Percentiles rank a stretch among this genome's conserved stretches.
These are phyloP conservation scores for Hippoglossus hippoglossus DNA, from an alignment of 2,797 vertebrate species.

Conservation along the genomic window DNA sequence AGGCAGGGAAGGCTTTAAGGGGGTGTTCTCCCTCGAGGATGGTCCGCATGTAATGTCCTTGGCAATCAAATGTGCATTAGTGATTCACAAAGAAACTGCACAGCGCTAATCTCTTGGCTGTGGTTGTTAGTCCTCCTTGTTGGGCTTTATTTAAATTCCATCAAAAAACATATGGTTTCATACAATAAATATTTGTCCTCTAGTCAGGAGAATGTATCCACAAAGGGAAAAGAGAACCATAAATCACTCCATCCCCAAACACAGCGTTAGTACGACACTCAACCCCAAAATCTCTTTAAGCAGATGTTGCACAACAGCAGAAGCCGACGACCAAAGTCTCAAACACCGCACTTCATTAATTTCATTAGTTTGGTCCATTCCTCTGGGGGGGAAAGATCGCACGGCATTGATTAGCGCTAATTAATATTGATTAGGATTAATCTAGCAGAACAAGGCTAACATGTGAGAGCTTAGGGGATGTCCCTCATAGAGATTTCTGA, in stretches of 20 bases:
- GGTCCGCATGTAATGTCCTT: slow-evolving; percentile 42
- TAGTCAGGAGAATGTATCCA: slow-evolving; percentile 26
- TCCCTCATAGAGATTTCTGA: slow-evolving; percentile 39
- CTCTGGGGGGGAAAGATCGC: slow-evolving; percentile 51
- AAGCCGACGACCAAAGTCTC: slow-evolving; percentile 41
- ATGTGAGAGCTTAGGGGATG: slow-evolving; percentile 48
- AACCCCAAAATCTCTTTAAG: slow-evolving; percentile 13
- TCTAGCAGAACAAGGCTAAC: slow-evolving; percentile 61
- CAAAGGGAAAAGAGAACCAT: slow-evolving; percentile 34
- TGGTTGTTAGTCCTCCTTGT: slow-evolving; percentile 36
- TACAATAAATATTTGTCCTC: slow-evolving; percentile 52
- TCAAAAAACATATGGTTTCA: slow-evolving; percentile 42
- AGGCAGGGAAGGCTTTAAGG: slow-evolving; percentile 31
- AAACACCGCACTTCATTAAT: slow-evolving; percentile 70
- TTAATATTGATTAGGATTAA: slow-evolving; percentile 81
- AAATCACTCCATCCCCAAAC: slow-evolving; percentile 47
- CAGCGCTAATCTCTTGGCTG: slow-evolving; percentile 39
- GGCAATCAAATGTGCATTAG: slow-evolving; percentile 45
- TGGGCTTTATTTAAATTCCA: slow-evolving; percentile 50
- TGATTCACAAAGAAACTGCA: slow-evolving; percentile 26
- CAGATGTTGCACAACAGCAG: slow-evolving; percentile 44
- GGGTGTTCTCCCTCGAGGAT: slow-evolving; percentile 35
- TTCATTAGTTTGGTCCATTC: slow-evolving; percentile 66
- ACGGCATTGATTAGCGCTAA: slow-evolving; percentile 77
- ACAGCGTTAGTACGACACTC: slow-evolving; percentile 17